phyloP scores from a whole-genome alignment of 2,797 vertebrate species.

The Fratercula arctica region DNA sequence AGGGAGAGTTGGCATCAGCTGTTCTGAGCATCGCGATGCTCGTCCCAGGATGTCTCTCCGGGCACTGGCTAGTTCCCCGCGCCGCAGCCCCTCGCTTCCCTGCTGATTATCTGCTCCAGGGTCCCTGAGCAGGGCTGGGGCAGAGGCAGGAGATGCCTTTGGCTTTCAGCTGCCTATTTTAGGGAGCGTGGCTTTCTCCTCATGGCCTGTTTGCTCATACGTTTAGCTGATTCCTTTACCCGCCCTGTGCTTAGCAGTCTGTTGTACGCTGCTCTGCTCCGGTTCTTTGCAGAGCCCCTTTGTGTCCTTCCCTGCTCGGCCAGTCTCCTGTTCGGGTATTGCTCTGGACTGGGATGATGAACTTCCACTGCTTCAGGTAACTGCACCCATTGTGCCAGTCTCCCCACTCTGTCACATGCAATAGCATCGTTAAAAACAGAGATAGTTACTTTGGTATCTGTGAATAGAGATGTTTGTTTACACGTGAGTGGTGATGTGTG shows the following conservation, averaged over 20 bases:
- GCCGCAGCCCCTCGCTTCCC: neutral
- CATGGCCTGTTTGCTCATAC: neutral
- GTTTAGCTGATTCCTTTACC: neutral
- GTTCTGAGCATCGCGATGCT: neutral
- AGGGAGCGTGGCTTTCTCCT: neutral
- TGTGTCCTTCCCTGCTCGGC: neutral
- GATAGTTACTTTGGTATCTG: neutral
- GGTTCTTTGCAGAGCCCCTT: neutral
- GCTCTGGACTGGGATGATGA: neutral
- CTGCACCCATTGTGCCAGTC: too few species aligned
- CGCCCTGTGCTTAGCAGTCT: neutral
- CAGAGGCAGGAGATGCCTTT: neutral
- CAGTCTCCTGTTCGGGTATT: neutral
- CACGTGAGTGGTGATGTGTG: rapidly evolving
- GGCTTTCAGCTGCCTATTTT: neutral
- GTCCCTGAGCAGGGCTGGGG: neutral
- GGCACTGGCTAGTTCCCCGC: neutral
- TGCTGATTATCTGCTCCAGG: neutral
- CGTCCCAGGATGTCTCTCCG: neutral
- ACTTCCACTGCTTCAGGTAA: neutral
- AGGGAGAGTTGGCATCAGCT: neutral
- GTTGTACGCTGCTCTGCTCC: neutral
- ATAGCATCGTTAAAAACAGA: neutral
- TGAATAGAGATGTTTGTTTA: neutral
- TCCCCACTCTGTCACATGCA: rapidly evolving